Evolutionary conservation across 2,797 vertebrate species (phyloP).

Genomic region (Lithobates sylvaticus): DNA sequence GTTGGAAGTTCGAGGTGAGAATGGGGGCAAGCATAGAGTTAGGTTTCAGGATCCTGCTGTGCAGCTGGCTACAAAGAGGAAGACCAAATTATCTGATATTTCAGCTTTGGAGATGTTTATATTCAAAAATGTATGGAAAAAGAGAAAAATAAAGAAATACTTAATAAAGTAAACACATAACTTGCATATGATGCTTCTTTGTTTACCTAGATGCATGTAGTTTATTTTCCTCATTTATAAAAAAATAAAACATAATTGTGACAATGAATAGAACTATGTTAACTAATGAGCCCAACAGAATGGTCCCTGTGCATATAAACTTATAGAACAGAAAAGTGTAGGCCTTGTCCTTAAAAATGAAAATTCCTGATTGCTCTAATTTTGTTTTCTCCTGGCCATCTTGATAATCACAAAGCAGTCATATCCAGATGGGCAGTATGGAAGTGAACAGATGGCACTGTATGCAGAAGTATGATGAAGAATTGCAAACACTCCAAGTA

Average conservation of each 20-base stretch:
- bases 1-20: slow-evolving; percentile 68
- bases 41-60: slow-evolving; percentile 54
- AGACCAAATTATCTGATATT: slow-evolving; percentile 57
- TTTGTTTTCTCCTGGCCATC: too few species aligned
- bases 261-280: background rate
- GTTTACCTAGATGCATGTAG: background rate
- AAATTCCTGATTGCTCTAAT: too few species aligned
- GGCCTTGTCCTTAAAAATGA: too few species aligned
- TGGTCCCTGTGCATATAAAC: background rate
- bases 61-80: slow-evolving; percentile 49
- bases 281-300: background rate
- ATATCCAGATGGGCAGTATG: too few species aligned
- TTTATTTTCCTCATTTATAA: background rate
- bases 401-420: too few species aligned
- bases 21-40: slow-evolving; percentile 69
- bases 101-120: slow-evolving; percentile 30
- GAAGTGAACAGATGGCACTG: too few species aligned
- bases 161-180: slow-evolving; percentile 11
- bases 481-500: too few species aligned
- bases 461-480: too few species aligned
- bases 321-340: background rate
- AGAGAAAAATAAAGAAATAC: slow-evolving; percentile 11
- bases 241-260: background rate
- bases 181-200: background rate
- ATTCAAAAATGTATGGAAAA: background rate